A percentile compares a stretch with the other conserved stretches of the same genome.
Conservation (phyloP, 2,797 vertebrate genomes). For the Coregonus ussuriensis region DNA sequence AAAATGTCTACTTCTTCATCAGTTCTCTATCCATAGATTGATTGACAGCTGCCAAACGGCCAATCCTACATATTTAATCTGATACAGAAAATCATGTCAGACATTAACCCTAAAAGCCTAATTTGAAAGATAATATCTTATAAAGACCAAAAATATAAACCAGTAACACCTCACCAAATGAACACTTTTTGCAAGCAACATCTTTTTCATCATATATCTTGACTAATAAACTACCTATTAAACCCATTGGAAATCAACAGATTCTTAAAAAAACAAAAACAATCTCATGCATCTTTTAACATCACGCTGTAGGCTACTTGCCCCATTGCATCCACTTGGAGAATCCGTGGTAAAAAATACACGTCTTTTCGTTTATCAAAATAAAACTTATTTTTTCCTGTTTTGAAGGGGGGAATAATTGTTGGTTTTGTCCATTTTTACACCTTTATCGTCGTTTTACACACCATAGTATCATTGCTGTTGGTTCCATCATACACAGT, state of each 20-base stretch:
- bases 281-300: conserved; percentile 86
- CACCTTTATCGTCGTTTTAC: conserved; percentile 85
- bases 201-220: conserved; percentile 74
- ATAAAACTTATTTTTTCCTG: conserved; percentile 87
- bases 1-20: conserved; percentile 80
- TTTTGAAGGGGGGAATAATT: conserved; percentile 72
- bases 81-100: not conserved
- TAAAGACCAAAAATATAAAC: conserved; percentile 82
- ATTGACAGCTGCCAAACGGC: conserved; percentile 1
- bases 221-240: conserved; percentile 71
- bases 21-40: conserved; percentile 78
- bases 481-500: conserved; percentile 84
- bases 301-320: conserved; percentile 62
- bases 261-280: conserved; percentile 66
- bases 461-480: conserved; percentile 89
- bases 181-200: conserved; percentile 90
- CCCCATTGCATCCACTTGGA: conserved; percentile 78
- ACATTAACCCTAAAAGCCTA: conserved; percentile 68
- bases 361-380: conserved; percentile 88
- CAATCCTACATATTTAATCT: conserved; percentile 1
- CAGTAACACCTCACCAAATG: conserved; percentile 78
- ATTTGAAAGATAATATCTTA: conserved; percentile 83
- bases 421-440: conserved; percentile 83
- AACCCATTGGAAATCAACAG: conserved; percentile 64
- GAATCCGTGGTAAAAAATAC: conserved; percentile 89